Evolutionary conservation across 2,797 vertebrate genomes (phyloP).

Genomic region (Danio albolineatus): DNA sequence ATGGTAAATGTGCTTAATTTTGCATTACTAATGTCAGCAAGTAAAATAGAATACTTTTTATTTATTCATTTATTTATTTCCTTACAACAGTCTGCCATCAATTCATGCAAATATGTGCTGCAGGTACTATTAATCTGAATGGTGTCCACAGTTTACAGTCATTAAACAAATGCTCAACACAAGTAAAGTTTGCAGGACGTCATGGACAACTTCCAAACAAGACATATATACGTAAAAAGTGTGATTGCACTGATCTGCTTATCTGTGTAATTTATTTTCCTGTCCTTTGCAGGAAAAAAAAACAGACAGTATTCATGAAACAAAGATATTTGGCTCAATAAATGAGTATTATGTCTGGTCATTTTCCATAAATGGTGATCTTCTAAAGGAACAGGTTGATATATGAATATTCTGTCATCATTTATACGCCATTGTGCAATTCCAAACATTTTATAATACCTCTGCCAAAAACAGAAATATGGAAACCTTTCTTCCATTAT

Average conservation of each 20-base stretch:
- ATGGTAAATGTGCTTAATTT: not conserved
- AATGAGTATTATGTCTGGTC: slow-evolving; percentile 23
- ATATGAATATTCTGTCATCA: slow-evolving; percentile 35
- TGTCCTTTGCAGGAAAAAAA: slow-evolving; percentile 56
- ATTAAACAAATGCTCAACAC: slow-evolving; percentile 12
- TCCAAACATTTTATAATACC: not conserved
- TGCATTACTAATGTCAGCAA: not conserved
- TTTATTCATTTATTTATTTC: too few relatives aligned
- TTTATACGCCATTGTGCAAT: slow-evolving; percentile 2
- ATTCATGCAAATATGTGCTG: not conserved
- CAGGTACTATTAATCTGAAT: slow-evolving; percentile 1
- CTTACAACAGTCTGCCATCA: not conserved
- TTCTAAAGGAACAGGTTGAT: slow-evolving; percentile 9
- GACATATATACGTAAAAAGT: slow-evolving; percentile 49
- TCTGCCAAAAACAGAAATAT: not conserved
- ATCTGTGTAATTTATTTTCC: slow-evolving; percentile 47
- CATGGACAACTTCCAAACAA: slow-evolving; percentile 61
- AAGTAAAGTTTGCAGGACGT: not conserved
- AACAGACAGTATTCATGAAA: slow-evolving; percentile 35
- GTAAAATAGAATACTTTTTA: not conserved
- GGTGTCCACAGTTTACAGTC: not conserved
- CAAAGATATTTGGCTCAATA: slow-evolving; percentile 21
- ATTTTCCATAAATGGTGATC: slow-evolving; percentile 49
- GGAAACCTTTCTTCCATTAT: not conserved
- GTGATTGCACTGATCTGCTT: slow-evolving; percentile 31